Evolutionary conservation across 2,797 vertebrate species (phyloP), one percentile per base, ranked within the genome.

Genomic region (Anisognathus igniventris): DNA sequence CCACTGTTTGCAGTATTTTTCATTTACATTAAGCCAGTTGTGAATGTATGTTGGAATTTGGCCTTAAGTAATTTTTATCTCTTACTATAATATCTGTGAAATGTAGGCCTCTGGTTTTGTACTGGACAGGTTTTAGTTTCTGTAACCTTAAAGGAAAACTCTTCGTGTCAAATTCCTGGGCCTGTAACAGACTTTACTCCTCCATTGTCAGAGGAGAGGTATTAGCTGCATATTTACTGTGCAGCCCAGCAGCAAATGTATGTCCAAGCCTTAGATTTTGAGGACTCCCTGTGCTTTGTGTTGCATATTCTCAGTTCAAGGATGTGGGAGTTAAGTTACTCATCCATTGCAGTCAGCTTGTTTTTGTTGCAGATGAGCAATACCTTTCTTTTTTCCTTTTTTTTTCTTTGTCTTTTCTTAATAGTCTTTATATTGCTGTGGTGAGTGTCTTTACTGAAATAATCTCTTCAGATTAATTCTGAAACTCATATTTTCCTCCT

Each of bases 41-140:
- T 91, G 96, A 96, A 96, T 96, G 94, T 96, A 91, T 42, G 74
- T 37, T 91, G 48, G 89, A 92, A 92, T 85, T 92, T 53, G 71
- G 94, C 96, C 91, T 96, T 96, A 96, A 92, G 10, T 78, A 8
- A 23, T 92, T 86, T 75, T 94, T 85, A 6, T 91, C 31, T 94
- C 19, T 67, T 86, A 23, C 20, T 78, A 9, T 31, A 64, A 9
- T 74, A 81, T 28, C 58, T 88, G 51, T 27, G 33, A 92, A 89
- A 56, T 51, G 11, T 56, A 62, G 30, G 71, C 8, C 71, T 89
- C 66, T 60, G 33, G 19, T 88, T 95, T 92, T 89, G 17, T 85
- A 51, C 42, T 78, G 51, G 33, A 14, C 50, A 54, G 27, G 19
- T 51, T 89, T 88, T 76, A n/a, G 31, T 70, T 93, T 92, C 58